Conservation (phyloP, 2,113 vertebrate species). For the Nyctereutes procyonoides region DNA sequence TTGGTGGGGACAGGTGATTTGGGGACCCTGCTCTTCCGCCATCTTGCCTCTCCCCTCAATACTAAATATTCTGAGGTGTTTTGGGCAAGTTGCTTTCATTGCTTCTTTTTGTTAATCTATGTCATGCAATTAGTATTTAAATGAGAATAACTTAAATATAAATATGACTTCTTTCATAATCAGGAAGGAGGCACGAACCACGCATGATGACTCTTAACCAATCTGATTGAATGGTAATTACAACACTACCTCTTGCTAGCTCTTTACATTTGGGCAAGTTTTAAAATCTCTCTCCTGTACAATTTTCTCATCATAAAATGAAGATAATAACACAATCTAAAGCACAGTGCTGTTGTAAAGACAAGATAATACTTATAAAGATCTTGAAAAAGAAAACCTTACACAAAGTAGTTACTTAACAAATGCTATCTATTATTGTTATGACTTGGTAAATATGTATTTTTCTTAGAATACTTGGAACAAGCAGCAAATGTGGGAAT, state of each 20-base stretch:
- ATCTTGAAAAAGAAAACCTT: background rate
- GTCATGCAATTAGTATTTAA: slow-evolving; percentile 5
- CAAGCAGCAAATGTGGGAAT: background rate
- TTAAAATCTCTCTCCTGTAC: background rate
- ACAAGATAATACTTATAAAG: background rate
- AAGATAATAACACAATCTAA: background rate
- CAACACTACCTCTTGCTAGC: background rate
- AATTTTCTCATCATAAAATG: slow-evolving; percentile 47
- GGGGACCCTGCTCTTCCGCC: no score
- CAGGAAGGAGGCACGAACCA: background rate
- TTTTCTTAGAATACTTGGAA: background rate
- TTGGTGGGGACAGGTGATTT: no score
- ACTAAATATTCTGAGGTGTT: background rate
- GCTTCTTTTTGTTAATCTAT: slow-evolving; percentile 24
- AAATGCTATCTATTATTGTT: background rate
- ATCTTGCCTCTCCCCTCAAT: no score
- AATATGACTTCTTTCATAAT: background rate
- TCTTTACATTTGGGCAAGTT: background rate
- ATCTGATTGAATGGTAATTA: slow-evolving; percentile 8
- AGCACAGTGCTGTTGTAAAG: background rate
- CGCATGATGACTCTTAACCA: background rate
- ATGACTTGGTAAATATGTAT: background rate
- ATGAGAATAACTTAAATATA: background rate
- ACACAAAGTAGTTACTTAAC: background rate
- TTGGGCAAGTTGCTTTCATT: background rate